These are phyloP conservation scores for Bombus ignitus DNA, from an alignment of 1,140 invertebrate genomes.

Conservation along the genomic window DNA sequence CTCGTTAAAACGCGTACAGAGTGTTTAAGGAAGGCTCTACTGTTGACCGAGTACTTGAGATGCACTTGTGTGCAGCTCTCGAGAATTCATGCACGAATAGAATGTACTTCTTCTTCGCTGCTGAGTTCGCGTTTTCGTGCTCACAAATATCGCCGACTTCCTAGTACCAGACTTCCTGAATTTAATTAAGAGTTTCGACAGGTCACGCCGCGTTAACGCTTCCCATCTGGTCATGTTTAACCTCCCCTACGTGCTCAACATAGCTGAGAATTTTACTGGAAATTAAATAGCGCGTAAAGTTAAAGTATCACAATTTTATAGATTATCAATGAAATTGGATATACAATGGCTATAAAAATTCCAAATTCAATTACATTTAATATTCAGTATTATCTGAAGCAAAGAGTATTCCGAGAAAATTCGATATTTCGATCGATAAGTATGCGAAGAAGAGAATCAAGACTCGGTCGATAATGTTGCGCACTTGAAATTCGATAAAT, in stretches of 20 bases:
- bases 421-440: slow-evolving; percentile 1
- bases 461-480: slow-evolving; percentile 4
- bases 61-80: slow-evolving; percentile 12
- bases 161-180: slow-evolving; percentile 16
- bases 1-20: slow-evolving; percentile 42
- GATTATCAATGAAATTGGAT: not conserved
- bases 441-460: too few species aligned
- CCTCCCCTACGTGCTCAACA: not conserved
- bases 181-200: slow-evolving; percentile 37
- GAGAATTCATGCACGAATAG: not conserved
- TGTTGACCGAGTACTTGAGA: slow-evolving; percentile 31
- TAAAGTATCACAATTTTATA: not conserved
- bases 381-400: too few species aligned
- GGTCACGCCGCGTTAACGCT: not conserved
- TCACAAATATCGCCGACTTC: slow-evolving; percentile 32
- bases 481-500: not conserved
- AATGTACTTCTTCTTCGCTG: not conserved
- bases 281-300: not conserved
- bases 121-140: slow-evolving; percentile 37
- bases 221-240: not conserved
- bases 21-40: slow-evolving; percentile 48
- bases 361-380: not conserved
- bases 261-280: not conserved
- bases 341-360: too few species aligned
- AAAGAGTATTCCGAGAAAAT: too few species aligned